Evolutionary conservation across 2,113 vertebrate genomes (phyloP).

Genomic region (Ondatra zibethicus): DNA sequence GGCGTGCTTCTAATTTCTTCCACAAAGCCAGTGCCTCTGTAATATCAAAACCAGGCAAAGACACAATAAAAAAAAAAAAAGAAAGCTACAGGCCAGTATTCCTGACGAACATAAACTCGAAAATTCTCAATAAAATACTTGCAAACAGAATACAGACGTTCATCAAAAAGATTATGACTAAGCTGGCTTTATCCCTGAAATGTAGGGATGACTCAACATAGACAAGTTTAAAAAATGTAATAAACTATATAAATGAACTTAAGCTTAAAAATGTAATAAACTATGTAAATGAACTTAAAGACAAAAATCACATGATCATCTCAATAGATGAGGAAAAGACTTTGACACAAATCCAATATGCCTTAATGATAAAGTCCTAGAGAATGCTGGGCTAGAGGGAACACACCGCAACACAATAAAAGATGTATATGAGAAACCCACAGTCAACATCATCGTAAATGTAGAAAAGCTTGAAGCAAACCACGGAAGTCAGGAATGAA

Average conservation of each 20-base stretch:
- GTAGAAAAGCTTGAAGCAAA: background rate
- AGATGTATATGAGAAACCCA: background rate
- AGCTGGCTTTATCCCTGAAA: background rate
- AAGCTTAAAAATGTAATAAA: background rate
- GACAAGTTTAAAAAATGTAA: background rate
- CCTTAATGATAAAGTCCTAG: background rate
- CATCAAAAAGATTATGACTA: background rate
- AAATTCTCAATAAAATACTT: background rate
- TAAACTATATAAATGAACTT: background rate
- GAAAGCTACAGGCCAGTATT: background rate
- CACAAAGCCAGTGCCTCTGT: background rate
- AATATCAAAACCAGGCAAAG: background rate
- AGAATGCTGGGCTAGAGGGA: background rate
- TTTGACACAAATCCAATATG: background rate
- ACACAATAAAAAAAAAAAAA: background rate
- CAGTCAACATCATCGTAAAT: background rate
- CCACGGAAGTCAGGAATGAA: background rate
- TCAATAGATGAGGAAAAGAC: background rate
- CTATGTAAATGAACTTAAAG: background rate
- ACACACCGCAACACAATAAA: background rate
- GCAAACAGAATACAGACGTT: background rate
- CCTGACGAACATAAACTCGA: background rate
- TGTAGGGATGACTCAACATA: background rate
- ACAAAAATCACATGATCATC: background rate
- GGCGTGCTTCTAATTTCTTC: background rate